Base-by-base conservation (phyloP, 2,888 invertebrate species). In the Eudasyphora cyanicolor region DNA sequence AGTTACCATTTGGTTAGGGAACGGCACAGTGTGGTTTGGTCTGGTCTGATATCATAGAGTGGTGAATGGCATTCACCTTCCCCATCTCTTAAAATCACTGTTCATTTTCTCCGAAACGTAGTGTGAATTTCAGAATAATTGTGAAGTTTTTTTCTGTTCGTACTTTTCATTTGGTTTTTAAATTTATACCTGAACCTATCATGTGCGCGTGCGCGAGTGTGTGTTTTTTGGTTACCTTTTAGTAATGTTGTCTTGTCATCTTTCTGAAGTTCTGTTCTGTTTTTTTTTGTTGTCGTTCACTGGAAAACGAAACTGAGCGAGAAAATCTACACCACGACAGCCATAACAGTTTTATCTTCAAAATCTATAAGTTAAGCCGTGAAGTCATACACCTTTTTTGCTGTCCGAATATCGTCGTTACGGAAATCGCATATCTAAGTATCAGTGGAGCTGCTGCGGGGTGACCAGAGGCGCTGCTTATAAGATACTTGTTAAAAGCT, bases 51-150 rank as follows among this genome's bases (percentile, higher is more conserved):
- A 7, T 24, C 27, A 27, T 27, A 27, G 35, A 35, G 17, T 35
- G 19, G 7, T 62, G 38, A 17, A 38, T 54, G 45, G 21, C 60
- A 67, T 74, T 77, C 54, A 38, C 54, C 54, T 54, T 38, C 45
- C n/a, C 51, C 24, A 75, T 70, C 62, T 17, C n/a, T n/a, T n/a
- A n/a, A n/a, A n/a, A n/a, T 54, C 35, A 24, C 45, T 3, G 19
- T 17, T 8, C 27, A 27, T 57, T 57, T 57, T 24, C 60, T 74
- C 51, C 19, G 54, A 49, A 74, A 27, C 54, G 73, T 76, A 57
- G 57, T 57, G 57, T 80, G 73, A 79, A 70, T 80, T 77, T 75
- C n/a, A 75, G 74, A 80, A 80, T 77, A 83, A 77, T 80, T 80
- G 70, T 83, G 76, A 83, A 74, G 73, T 80, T 77, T 49, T 69